These are phyloP conservation scores for Sciaenops ocellatus DNA, from an alignment of 2,797 vertebrate genomes.

Conservation along the genomic window DNA sequence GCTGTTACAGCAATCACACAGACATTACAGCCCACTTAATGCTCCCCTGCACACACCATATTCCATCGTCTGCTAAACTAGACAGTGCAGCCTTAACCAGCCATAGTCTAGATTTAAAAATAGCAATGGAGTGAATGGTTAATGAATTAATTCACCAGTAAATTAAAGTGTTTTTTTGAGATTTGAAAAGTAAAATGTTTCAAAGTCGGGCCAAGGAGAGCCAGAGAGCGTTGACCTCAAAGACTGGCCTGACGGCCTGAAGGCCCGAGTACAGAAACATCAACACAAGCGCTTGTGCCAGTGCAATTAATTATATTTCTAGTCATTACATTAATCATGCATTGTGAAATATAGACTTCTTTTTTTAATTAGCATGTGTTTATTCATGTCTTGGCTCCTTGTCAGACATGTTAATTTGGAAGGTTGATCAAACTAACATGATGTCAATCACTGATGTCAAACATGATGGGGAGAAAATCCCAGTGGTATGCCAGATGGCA, in stretches of 20 bases:
- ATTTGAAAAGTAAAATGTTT: conserved; percentile 40
- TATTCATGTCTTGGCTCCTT: conserved; percentile 30
- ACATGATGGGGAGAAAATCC: conserved; percentile 51
- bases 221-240: conserved; percentile 30
- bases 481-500: conserved; percentile 62
- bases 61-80: conserved; percentile 69
- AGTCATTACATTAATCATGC: conserved; percentile 12
- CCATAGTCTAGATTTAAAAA: conserved; percentile 54
- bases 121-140: conserved; percentile 33
- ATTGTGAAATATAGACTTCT: conserved; percentile 12
- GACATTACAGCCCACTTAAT: conserved; percentile 78
- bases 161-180: conserved; percentile 40
- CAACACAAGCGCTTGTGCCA: conserved; percentile 4
- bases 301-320: conserved; percentile 28
- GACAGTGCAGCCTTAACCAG: conserved; percentile 55
- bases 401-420: conserved; percentile 52
- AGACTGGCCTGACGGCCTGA: conserved; percentile 31
- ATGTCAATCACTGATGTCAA: conserved; percentile 59
- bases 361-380: conserved; percentile 9
- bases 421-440: conserved; percentile 48
- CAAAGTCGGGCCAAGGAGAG: conserved; percentile 61
- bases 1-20: conserved; percentile 78
- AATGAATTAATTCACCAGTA: conserved; percentile 43
- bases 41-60: conserved; percentile 75
- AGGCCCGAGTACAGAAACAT: conserved; percentile 9